Evolutionary conservation across 30 jellyfish, hydroid and myxozoan species (phyloP).

Genomic region (Sanderia malayensis): DNA sequence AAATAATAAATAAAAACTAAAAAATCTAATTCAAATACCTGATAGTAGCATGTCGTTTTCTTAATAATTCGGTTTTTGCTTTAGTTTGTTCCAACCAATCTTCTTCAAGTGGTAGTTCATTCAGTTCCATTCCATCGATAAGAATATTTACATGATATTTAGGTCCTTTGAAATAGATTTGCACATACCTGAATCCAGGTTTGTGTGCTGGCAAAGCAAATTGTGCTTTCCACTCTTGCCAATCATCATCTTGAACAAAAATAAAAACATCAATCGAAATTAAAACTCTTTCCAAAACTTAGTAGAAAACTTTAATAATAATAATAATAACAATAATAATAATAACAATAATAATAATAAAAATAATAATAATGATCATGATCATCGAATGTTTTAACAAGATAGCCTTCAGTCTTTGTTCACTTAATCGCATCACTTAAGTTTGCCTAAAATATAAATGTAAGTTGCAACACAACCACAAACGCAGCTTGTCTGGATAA

Average conservation of each 20-base stretch:
- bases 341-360: too few relatives aligned
- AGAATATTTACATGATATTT: constrained; percentile 61
- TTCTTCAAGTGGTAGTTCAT: constrained; percentile 54
- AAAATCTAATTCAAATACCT: constrained; percentile 29
- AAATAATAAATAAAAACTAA: too few relatives aligned
- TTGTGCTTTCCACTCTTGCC: constrained; percentile 91
- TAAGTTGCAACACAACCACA: too few relatives aligned
- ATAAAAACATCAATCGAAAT: too few relatives aligned
- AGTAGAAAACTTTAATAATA: too few relatives aligned
- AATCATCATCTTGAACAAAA: constrained; percentile 58
- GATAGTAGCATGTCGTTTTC: constrained; percentile 70
- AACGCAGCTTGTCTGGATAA: too few relatives aligned
- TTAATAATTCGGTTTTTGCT: constrained; percentile 38
- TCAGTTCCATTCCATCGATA: constrained; percentile 70
- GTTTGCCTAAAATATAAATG: too few relatives aligned
- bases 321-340: too few relatives aligned
- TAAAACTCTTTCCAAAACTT: background rate
- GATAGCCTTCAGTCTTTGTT: too few relatives aligned
- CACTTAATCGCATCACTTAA: too few relatives aligned
- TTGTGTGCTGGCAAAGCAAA: constrained; percentile 66
- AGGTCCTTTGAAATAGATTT: constrained; percentile 76
- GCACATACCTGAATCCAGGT: constrained; percentile 66
- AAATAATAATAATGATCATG: too few relatives aligned
- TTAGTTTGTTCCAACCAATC: constrained; percentile 65
- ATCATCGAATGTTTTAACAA: too few relatives aligned